Evolutionary conservation across 1,140 invertebrate species (phyloP), one percentile per base, ranked within the genome.

Genomic region (Drosophila pallidifrons): DNA sequence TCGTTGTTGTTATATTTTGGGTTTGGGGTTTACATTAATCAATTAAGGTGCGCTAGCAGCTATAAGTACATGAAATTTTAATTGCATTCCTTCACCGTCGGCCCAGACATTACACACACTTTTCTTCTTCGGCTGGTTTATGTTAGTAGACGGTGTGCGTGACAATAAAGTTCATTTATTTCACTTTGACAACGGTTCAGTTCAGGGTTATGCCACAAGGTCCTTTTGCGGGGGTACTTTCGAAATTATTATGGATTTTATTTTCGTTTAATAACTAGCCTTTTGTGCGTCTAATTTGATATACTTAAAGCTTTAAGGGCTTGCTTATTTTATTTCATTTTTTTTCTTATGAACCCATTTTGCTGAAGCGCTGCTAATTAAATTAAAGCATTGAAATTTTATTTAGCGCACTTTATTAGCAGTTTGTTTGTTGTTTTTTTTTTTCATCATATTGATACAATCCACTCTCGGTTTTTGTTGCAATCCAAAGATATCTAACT

Each of bases 141-240:
- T 25, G 20, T 52, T 16, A 7, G 59, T 45, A 13, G 58, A 58
- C 66, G 66, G 28, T 75, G 72, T 75, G 72, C 72, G 72, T 75
- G 72, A 75, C 72, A 75, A 75, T 69, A 75, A 75, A 75, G 15
- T 70, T 70, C 66, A 51, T 69, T 75, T 51, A 69, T 63, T 69
- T 69, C 15, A 28, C 8, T 71, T 49, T 16, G 65, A 54, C 57
- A 63, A 57, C 30, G 52, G 45, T 71, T 47, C 57, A 59, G 45
- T 71, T 47, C 57, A 59, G 38, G 57, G 57, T 46, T 57, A 41
- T n/a, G 13, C 2, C 54, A 8, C 35, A 41, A 57, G 35, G 51
- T 52, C 52, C 65, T 28, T 3, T 8, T 63, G 20, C 20, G 20
- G 43, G 43, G 16, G 47, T 13, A 30, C 30, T 41, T 25, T 25